Evolutionary conservation across 2,113 vertebrate species (phyloP).

Genomic region (Empidonax alnorum): DNA sequence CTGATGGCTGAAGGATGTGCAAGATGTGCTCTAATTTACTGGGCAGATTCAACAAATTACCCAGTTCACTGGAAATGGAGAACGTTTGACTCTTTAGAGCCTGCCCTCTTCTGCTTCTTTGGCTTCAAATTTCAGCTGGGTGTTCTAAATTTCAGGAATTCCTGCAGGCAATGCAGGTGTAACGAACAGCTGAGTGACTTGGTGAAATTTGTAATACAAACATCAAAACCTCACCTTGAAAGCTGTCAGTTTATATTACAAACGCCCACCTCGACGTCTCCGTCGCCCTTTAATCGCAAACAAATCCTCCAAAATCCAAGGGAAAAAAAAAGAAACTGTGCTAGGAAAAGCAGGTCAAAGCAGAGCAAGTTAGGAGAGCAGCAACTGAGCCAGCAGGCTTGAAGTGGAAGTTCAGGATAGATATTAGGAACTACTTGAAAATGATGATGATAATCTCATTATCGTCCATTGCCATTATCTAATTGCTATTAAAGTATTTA

Average conservation of each 20-base stretch:
- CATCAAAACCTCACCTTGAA: not conserved
- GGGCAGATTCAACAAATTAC: not conserved
- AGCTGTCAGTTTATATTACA: not conserved
- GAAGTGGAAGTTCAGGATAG: not conserved
- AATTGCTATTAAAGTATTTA: not conserved
- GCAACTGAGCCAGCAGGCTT: not conserved
- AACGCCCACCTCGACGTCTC: not conserved
- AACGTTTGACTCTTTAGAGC: not conserved
- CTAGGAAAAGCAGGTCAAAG: not conserved
- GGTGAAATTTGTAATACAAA: not conserved
- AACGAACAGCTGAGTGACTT: not conserved
- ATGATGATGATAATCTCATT: not conserved
- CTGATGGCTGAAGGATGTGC: not conserved
- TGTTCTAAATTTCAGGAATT: not conserved
- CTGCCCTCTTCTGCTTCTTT: not conserved
- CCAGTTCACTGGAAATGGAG: not conserved
- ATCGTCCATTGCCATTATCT: not conserved
- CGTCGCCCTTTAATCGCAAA: not conserved
- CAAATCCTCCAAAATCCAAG: not conserved
- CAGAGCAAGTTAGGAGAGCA: not conserved
- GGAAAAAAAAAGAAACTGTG: not conserved
- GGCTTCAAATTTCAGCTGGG: not conserved
- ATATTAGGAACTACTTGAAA: not conserved
- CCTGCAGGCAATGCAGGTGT: not conserved
- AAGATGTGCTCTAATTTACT: slow-evolving; percentile 16